A percentile compares a stretch with the other conserved stretches of the same genome.
phyloP scores from a whole-genome alignment of 2,113 vertebrate genomes.

The Megaceryle torquata region DNA sequence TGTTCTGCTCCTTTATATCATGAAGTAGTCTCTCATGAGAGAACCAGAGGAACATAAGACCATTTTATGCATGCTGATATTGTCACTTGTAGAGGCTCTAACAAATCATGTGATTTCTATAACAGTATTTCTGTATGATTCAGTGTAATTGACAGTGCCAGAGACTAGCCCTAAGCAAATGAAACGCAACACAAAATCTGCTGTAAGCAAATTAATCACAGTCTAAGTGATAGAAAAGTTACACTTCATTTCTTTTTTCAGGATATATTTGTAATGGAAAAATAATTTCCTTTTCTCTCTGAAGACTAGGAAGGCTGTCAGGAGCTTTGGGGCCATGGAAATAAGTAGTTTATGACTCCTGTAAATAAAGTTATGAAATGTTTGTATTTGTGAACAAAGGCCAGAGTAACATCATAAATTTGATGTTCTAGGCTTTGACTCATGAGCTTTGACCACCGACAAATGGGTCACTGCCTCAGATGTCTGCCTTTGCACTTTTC shows the following conservation, averaged over 20 bases:
- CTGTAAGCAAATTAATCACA: conserved; percentile 56
- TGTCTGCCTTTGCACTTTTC: not conserved
- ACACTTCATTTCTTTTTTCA: conserved; percentile 34
- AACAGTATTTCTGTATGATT: conserved; percentile 40
- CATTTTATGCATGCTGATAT: conserved; percentile 2
- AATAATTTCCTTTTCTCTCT: conserved; percentile 46
- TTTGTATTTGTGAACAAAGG: conserved; percentile 18
- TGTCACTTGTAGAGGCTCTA: not conserved
- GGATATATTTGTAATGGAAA: conserved; percentile 18
- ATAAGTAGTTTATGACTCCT: conserved; percentile 11
- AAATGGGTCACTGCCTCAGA: not conserved
- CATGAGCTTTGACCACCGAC: not conserved
- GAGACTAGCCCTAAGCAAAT: conserved; percentile 51
- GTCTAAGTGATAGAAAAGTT: conserved; percentile 51
- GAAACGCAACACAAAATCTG: conserved; percentile 45
- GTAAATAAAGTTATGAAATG: conserved; percentile 44
- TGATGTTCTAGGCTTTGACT: not conserved
- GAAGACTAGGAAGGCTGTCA: conserved; percentile 27
- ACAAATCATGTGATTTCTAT: conserved; percentile 26
- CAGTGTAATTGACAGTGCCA: conserved; percentile 48
- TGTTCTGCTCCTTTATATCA: not conserved
- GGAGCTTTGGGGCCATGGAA: not conserved
- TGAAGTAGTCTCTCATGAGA: not conserved
- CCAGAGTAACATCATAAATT: not conserved
- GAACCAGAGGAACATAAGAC: not conserved